Evolutionary conservation across 1,140 invertebrate genomes (phyloP).

Genomic region (Ruditapes philippinarum): DNA sequence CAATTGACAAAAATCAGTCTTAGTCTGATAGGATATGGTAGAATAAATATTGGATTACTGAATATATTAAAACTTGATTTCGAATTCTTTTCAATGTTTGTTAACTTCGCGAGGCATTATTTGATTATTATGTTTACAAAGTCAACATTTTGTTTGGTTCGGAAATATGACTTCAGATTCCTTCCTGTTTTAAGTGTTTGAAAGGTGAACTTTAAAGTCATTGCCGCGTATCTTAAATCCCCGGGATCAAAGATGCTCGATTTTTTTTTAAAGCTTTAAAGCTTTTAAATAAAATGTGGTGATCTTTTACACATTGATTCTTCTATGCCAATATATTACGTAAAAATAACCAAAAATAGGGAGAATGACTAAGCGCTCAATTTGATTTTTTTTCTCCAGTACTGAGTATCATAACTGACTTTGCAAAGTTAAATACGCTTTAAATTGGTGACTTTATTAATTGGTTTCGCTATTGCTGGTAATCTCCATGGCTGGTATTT

Average conservation of each 20-base stretch:
- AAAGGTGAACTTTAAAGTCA: background rate
- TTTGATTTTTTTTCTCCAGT: too few species aligned
- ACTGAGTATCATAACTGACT: too few species aligned
- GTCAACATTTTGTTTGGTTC: constrained; percentile 29
- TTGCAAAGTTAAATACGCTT: too few species aligned
- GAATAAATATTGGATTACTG: constrained; percentile 27
- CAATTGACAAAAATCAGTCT: constrained; percentile 1
- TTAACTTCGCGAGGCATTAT: constrained; percentile 12
- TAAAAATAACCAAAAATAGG: too few species aligned
- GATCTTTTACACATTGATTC: too few species aligned
- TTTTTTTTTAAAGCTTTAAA: too few species aligned
- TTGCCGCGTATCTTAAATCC: background rate
- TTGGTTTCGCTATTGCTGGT: too few species aligned
- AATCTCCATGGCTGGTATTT: too few species aligned
- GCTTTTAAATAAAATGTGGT: too few species aligned
- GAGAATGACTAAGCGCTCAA: too few species aligned
- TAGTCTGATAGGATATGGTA: background rate
- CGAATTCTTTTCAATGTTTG: constrained; percentile 1
- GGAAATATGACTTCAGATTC: background rate
- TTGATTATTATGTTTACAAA: constrained; percentile 25
- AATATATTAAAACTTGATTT: constrained; percentile 27
- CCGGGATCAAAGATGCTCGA: background rate
- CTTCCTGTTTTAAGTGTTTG: constrained; percentile 16
- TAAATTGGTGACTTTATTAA: too few species aligned
- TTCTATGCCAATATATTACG: too few species aligned